phyloP scores from a whole-genome alignment of 2,888 invertebrate species.

The Cabera pusaria region DNA sequence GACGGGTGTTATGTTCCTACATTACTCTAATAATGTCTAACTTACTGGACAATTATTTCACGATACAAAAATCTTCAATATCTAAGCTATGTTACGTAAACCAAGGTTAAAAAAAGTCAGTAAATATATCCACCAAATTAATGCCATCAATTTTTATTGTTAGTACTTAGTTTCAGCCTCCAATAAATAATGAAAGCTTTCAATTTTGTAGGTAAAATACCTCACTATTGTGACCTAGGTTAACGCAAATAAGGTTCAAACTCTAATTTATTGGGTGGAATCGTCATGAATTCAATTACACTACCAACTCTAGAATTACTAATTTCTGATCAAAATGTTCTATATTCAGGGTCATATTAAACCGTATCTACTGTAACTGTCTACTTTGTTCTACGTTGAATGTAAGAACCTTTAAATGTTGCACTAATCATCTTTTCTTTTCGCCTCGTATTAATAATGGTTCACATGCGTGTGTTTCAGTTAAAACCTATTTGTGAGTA shows the following conservation, averaged over 20 bases:
- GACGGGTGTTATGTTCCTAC: slow-evolving; percentile 63
- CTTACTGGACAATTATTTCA: no score
- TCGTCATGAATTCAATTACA: slow-evolving; percentile 24
- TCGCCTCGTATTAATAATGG: slow-evolving; percentile 18
- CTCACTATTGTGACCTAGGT: no score
- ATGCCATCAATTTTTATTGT: no score
- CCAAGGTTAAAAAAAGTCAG: no score
- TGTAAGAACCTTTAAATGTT: slow-evolving; percentile 17
- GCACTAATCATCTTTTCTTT: background rate
- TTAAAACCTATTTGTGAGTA: slow-evolving; percentile 51
- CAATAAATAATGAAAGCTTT: no score
- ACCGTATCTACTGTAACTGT: slow-evolving; percentile 15
- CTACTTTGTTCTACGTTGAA: slow-evolving; percentile 22
- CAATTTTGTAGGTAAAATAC: no score
- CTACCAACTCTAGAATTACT: slow-evolving; percentile 14
- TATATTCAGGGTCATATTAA: no score
- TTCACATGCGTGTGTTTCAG: slow-evolving; percentile 58
- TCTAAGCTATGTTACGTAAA: no score
- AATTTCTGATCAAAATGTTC: slow-evolving; percentile 8
- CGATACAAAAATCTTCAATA: slow-evolving; percentile 10
- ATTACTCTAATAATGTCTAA: slow-evolving; percentile 39
- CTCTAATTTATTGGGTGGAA: no score
- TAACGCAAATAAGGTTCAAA: no score
- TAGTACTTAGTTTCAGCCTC: no score
- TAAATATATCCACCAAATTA: no score